phyloP scores from a whole-genome alignment of 2,797 vertebrate genomes.

The Gymnoscopelus microlampas region DNA sequence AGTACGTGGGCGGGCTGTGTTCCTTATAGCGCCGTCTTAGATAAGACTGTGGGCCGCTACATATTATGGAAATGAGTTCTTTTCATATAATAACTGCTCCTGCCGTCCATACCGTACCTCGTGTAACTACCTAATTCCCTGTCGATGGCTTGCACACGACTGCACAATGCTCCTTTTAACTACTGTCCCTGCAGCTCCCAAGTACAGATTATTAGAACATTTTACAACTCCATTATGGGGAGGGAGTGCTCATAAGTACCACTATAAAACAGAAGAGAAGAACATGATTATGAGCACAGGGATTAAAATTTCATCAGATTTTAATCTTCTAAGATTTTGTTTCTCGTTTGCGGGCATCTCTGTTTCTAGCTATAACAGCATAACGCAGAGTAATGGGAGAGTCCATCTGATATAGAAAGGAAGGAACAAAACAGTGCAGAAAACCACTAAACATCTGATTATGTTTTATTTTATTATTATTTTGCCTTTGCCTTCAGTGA shows the following conservation, averaged over 20 bases:
- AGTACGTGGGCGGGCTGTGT: conserved; percentile 23
- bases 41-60: conserved; percentile 30
- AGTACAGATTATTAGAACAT: background rate
- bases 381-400: background rate
- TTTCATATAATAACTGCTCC: no score
- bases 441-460: background rate
- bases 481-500: conserved; percentile 6
- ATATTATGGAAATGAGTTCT: background rate
- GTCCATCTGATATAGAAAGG: background rate
- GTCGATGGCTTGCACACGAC: conserved; percentile 18
- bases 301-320: no score
- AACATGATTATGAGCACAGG: no score
- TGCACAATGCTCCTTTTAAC: conserved; percentile 5
- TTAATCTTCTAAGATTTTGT: background rate
- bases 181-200: conserved; percentile 2
- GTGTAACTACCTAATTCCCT: conserved; percentile 26
- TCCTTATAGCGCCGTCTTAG: conserved; percentile 41
- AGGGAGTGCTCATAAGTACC: background rate
- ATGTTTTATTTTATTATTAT: background rate
- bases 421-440: background rate
- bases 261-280: background rate
- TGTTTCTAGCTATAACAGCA: background rate
- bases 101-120: no score
- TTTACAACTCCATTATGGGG: background rate
- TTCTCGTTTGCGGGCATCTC: background rate